phyloP scores from a whole-genome alignment of 2,113 vertebrate genomes.

The Mus pahari region DNA sequence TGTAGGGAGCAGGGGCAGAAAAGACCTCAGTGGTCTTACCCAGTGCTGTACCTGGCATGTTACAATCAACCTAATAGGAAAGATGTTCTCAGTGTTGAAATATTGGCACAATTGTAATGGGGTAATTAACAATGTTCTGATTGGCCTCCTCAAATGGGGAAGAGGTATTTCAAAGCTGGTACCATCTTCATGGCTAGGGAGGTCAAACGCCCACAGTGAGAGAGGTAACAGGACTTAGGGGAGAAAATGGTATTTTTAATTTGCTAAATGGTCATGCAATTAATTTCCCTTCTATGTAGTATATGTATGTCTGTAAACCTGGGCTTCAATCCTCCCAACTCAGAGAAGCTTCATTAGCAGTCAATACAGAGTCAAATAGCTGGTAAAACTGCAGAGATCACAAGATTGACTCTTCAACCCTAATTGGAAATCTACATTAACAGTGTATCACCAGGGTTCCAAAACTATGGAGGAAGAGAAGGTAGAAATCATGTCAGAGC shows the following conservation, averaged over 20 bases:
- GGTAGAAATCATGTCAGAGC: not conserved
- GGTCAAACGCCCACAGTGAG: not conserved
- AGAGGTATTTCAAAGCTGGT: not conserved
- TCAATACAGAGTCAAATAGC: not conserved
- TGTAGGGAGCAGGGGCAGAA: not conserved
- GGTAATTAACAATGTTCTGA: not conserved
- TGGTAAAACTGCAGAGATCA: not conserved
- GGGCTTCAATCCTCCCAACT: not conserved
- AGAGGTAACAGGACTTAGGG: not conserved
- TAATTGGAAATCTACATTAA: not conserved
- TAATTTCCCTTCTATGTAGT: not conserved
- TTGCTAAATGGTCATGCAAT: too few species aligned
- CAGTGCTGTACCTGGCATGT: not conserved
- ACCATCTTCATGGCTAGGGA: not conserved
- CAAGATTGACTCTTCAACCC: not conserved
- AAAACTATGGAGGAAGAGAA: not conserved
- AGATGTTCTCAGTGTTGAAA: not conserved
- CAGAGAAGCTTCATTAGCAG: not conserved
- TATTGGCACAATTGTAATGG: not conserved
- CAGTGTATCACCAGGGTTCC: not conserved
- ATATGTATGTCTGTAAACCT: not conserved
- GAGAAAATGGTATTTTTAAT: not conserved
- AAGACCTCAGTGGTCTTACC: not conserved
- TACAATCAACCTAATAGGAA: not conserved
- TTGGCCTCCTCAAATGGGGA: too few species aligned